phyloP scores from a whole-genome alignment of 2,888 invertebrate species.

The Herminia tarsipennalis region DNA sequence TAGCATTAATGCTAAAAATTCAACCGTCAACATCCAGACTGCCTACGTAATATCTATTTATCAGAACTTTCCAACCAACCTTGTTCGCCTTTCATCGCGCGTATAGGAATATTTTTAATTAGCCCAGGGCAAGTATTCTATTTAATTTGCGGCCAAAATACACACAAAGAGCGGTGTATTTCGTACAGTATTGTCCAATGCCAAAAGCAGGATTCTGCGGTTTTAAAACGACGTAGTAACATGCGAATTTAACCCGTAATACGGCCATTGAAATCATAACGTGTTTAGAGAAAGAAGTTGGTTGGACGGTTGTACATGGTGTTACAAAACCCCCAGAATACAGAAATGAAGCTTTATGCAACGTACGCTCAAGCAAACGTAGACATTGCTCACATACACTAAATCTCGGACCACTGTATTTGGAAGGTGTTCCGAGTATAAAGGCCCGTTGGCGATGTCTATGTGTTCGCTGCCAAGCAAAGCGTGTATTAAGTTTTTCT shows the following conservation, averaged over 20 bases:
- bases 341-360: too few species aligned
- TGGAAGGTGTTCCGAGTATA: too few species aligned
- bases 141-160: conserved; percentile 73
- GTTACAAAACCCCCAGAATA: too few species aligned
- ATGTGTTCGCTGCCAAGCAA: too few species aligned
- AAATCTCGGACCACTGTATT: too few species aligned
- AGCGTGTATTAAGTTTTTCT: too few species aligned
- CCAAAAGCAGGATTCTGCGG: conserved; percentile 74
- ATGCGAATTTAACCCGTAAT: conserved; percentile 59
- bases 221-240: conserved; percentile 57
- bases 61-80: conserved; percentile 47
- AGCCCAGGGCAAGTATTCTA: conserved; percentile 69
- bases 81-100: conserved; percentile 53
- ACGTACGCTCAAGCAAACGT: too few species aligned
- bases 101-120: conserved; percentile 67
- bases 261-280: conserved; percentile 62
- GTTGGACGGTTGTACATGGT: not conserved
- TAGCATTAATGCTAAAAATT: too few species aligned
- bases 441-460: too few species aligned
- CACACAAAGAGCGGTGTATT: conserved; percentile 58
- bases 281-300: conserved; percentile 43
- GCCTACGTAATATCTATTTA: too few species aligned
- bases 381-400: too few species aligned
- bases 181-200: conserved; percentile 66
- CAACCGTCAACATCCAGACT: too few species aligned